Evolutionary conservation across 23 tunicate species (phyloP).

Genomic region (Diplosoma virens): DNA sequence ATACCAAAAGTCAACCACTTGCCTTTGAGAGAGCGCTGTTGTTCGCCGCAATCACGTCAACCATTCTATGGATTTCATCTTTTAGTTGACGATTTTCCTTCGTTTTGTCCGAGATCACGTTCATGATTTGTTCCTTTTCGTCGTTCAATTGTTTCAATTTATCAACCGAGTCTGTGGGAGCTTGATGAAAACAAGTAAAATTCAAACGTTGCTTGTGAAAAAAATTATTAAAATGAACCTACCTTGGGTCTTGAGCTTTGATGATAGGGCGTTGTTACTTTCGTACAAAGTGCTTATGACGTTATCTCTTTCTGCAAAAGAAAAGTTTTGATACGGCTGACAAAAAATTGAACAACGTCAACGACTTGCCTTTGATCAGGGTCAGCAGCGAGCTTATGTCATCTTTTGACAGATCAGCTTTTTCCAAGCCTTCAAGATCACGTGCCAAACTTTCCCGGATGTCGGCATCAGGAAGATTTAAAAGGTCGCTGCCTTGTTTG

Average conservation of each 20-base stretch:
- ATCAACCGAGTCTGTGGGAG: too few relatives aligned
- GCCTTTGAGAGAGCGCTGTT: conserved; percentile 66
- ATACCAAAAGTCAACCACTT: background rate
- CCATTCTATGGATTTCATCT: conserved; percentile 72
- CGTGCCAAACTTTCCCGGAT: conserved; percentile 7
- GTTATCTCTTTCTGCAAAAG: conserved; percentile 48
- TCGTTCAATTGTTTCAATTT: conserved; percentile 20
- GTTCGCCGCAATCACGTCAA: conserved; percentile 52
- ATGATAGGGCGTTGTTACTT: background rate
- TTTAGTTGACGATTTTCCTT: conserved; percentile 73
- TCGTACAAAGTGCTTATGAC: conserved; percentile 11
- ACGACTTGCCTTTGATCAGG: conserved; percentile 55
- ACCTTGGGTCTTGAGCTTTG: background rate
- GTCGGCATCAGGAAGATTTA: background rate
- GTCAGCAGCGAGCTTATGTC: conserved; percentile 56
- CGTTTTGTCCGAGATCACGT: conserved; percentile 77
- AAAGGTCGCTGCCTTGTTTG: background rate
- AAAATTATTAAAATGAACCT: too few relatives aligned
- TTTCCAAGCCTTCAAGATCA: conserved; percentile 55
- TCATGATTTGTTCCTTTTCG: conserved; percentile 75
- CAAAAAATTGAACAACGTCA: background rate
- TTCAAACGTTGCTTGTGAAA: too few relatives aligned
- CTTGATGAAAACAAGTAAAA: too few relatives aligned
- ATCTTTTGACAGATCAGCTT: conserved; percentile 72
- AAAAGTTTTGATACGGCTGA: background rate